These are phyloP conservation scores for Caenorhabditis sp. DNA, from an alignment of 2,888 invertebrate genomes.

Conservation along the genomic window DNA sequence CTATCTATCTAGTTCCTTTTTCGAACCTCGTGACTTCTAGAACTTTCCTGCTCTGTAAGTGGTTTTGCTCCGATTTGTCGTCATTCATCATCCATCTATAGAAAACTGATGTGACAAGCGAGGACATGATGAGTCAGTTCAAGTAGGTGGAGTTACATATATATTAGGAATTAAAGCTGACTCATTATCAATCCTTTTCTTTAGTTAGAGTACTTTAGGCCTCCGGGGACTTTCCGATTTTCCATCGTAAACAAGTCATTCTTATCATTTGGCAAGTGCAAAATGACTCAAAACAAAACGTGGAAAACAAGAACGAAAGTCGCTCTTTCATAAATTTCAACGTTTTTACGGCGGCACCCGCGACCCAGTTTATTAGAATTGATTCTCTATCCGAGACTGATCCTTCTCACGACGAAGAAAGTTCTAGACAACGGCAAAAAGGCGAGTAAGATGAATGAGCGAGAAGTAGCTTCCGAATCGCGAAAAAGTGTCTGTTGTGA, in stretches of 20 bases:
- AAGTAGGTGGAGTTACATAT: too few species aligned
- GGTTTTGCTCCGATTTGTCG: too few species aligned
- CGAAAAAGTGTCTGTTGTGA: conserved; percentile 15
- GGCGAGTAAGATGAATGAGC: too few species aligned
- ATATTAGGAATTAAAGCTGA: too few species aligned
- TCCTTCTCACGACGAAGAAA: too few species aligned
- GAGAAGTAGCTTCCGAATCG: too few species aligned
- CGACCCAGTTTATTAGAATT: not conserved
- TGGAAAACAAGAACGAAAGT: not conserved
- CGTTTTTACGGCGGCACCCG: too few species aligned
- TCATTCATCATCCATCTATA: too few species aligned
- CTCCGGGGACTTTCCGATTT: not conserved
- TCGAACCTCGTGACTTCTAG: not conserved
- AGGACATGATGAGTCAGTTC: too few species aligned
- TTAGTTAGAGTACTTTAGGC: not conserved
- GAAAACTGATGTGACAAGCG: too few species aligned
- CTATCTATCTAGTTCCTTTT: not conserved
- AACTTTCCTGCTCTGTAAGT: too few species aligned
- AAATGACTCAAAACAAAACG: conserved; percentile 33
- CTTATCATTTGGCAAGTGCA: conserved; percentile 38
- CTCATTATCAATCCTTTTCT: not conserved
- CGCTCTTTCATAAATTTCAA: conserved; percentile 20
- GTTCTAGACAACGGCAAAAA: too few species aligned
- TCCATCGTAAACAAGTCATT: conserved; percentile 30
- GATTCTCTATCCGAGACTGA: not conserved